Evolutionary conservation across 2,113 vertebrate species (phyloP).

Genomic region (Prionailurus viverrinus): DNA sequence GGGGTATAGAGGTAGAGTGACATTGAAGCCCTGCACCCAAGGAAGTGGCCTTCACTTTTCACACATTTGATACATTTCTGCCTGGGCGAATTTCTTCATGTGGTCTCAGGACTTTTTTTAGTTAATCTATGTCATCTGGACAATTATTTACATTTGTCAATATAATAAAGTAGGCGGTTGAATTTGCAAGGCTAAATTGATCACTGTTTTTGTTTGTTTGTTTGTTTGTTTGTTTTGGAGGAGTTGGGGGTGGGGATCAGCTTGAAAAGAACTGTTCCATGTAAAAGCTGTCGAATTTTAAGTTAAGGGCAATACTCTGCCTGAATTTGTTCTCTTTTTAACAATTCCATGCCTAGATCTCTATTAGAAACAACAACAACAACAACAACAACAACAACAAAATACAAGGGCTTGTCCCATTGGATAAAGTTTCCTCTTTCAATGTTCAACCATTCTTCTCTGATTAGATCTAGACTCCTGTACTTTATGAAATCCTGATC

Average conservation of each 20-base stretch:
- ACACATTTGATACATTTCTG: slow-evolving; percentile 39
- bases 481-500: background rate
- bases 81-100: background rate
- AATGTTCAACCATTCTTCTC: background rate
- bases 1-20: background rate
- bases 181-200: slow-evolving; percentile 5
- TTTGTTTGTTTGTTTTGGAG: background rate
- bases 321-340: background rate
- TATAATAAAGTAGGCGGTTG: background rate
- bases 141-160: background rate
- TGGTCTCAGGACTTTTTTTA: background rate
- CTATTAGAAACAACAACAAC: background rate
- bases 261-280: slow-evolving; percentile 9
- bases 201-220: background rate
- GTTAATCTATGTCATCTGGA: background rate
- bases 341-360: background rate
- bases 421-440: background rate
- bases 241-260: background rate
- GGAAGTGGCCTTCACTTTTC: background rate
- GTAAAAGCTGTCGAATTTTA: background rate
- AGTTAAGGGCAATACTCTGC: background rate
- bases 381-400: background rate
- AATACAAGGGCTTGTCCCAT: background rate
- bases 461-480: background rate
- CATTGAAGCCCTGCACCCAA: background rate